A percentile compares a stretch with the other conserved stretches of the same genome.
Conservation (phyloP, 2,113 vertebrate species). For the Mustela lutreola region DNA sequence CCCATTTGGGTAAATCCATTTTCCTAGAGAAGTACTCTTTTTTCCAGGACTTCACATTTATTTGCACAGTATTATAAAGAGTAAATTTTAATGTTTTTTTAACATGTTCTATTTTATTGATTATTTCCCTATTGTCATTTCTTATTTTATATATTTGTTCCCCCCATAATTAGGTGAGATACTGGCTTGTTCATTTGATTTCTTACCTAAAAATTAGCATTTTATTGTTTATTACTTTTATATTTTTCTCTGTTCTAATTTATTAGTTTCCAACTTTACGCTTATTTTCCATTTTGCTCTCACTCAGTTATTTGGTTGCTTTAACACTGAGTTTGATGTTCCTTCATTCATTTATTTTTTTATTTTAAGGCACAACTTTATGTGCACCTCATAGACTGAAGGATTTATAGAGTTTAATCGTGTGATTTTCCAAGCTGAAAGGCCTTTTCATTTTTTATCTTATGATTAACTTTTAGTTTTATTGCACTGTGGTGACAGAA, state of each 20-base stretch:
- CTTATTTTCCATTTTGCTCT: neutral
- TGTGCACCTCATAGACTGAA: neutral
- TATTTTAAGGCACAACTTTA: neutral
- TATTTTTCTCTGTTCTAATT: neutral
- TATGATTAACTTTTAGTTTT: constrained; percentile 14
- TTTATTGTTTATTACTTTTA: neutral
- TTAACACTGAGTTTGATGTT: neutral
- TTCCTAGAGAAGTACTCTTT: constrained; percentile 6
- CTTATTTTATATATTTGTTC: neutral
- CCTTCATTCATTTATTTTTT: neutral
- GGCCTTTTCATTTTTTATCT: neutral
- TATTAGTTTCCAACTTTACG: neutral
- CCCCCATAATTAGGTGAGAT: neutral
- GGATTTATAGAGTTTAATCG: constrained; percentile 31
- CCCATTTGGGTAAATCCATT: constrained; percentile 1
- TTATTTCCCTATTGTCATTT: neutral
- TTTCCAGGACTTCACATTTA: neutral
- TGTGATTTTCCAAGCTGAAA: neutral
- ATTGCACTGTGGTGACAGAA: neutral
- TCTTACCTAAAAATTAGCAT: neutral
- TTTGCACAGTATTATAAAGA: neutral
- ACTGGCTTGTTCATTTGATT: neutral
- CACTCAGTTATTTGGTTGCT: neutral
- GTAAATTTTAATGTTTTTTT: neutral
- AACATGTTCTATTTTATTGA: neutral